Percentiles rank a stretch among this genome's conserved stretches.
Conservation (phyloP, 2,113 vertebrate genomes). For the Erythrocebus patas region DNA sequence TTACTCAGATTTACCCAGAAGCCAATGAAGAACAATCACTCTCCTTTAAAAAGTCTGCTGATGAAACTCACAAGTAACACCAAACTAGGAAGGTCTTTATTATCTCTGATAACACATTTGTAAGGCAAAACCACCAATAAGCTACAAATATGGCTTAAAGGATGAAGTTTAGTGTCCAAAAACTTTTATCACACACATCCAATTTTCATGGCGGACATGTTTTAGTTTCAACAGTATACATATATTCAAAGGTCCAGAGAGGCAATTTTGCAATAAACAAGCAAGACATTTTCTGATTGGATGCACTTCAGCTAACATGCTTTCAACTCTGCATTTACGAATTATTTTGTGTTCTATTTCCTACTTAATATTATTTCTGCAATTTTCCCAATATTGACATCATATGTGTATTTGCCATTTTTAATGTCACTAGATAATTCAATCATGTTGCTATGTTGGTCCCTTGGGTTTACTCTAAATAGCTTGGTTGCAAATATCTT, state of each 20-base stretch:
- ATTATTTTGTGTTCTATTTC: neutral
- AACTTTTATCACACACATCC: neutral
- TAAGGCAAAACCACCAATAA: neutral
- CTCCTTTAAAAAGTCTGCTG: neutral
- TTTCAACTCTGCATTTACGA: neutral
- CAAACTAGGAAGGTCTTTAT: neutral
- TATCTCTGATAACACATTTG: neutral
- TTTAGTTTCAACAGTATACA: conserved; percentile 4
- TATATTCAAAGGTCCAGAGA: neutral
- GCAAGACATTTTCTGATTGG: neutral
- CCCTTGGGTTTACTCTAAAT: neutral
- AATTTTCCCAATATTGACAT: neutral
- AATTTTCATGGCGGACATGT: neutral
- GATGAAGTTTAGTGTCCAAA: neutral
- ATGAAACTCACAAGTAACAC: neutral
- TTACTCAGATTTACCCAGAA: neutral
- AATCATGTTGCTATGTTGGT: neutral
- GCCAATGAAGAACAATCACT: neutral
- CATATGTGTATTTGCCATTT: neutral
- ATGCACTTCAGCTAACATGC: neutral
- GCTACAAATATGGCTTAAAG: neutral
- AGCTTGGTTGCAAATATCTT: neutral
- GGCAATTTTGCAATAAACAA: neutral
- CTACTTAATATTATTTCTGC: neutral
- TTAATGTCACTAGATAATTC: neutral